Base-by-base conservation (phyloP, 1,140 invertebrate genomes). In the Pomacea maculata region DNA sequence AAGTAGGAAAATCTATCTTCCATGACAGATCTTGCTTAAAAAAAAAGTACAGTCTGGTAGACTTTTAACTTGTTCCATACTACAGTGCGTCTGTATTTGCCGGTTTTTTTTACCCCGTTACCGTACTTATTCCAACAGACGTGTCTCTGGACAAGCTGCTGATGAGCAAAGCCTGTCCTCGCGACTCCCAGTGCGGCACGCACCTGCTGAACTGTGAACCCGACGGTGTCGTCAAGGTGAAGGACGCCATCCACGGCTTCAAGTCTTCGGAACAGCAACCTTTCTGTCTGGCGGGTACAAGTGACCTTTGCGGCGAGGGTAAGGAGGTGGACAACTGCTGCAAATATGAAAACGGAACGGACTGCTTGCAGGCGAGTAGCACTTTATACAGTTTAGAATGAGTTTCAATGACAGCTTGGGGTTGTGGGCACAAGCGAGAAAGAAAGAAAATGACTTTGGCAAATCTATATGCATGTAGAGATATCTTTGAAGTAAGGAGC, bases 151-250 rank as follows among this genome's bases (percentile, higher is more conserved):
- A 72, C 19, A 52, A 72, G 25, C 17, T 72, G 71, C 34, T 29
- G 71, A 34, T 72, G 71, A 72, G 71, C 34, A 19, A 17, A 19
- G 71, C 71, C 2, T 72, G 71, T 72, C 34, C 71, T 17, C 17
- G 71, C 17, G n/a, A 29, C 17, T 19, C 25, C 2, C 29, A 34
- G n/a, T 72, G 71, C 29, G 71, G 71, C 7, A 19, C 29, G n/a
- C 71, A 72, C 71, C 29, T 72, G 71, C 71, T 72, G 71, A 72
- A 72, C 71, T 72, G 71, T 45, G 71, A 45, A 19, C 71, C 71
- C 15, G 34, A 25, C 17, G 71, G 71, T 9, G 71, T 72, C 1
- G 17, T 72, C 71, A 72, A 52, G 34, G 34, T 72, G 5, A 72
- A 72, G 34, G 71, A 52, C 34, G 71, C 71, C 29, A 45, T 72